phyloP scores from a whole-genome alignment of 2,888 invertebrate genomes.

The Branchipolynoe longqiensis region DNA sequence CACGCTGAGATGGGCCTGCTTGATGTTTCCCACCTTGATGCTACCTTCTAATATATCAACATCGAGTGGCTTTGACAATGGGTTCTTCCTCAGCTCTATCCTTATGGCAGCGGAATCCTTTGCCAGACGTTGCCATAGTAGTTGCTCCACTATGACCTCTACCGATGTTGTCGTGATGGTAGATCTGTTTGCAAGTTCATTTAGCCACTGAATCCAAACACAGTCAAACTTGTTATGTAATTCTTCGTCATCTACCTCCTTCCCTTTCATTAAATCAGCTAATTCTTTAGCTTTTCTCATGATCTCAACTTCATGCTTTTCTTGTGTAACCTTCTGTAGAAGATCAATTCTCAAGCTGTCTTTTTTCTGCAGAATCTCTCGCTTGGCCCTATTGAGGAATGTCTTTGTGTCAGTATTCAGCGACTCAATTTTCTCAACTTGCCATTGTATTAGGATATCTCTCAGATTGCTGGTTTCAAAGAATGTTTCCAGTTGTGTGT shows the following conservation, averaged over 20 bases:
- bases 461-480: slow-evolving; percentile 42
- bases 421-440: not conserved
- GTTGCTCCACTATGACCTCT: not conserved
- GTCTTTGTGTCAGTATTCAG: slow-evolving; percentile 1
- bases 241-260: not conserved
- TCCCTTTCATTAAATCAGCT: slow-evolving; percentile 13
- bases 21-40: not conserved
- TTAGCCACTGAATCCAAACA: not conserved
- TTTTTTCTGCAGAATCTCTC: not conserved
- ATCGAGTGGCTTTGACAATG: not conserved
- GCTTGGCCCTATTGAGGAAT: not conserved
- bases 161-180: not conserved
- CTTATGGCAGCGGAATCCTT: not conserved
- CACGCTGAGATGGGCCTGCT: not conserved
- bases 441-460: slow-evolving; percentile 44
- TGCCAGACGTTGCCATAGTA: not conserved
- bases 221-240: not conserved
- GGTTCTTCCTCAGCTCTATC: slow-evolving; percentile 14
- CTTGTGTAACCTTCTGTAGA: not conserved
- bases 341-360: not conserved
- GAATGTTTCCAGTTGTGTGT: not conserved
- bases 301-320: not conserved
- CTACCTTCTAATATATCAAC: not conserved
- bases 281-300: not conserved
- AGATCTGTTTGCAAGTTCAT: slow-evolving; percentile 13